These are phyloP conservation scores for Leucosticte australis DNA, from an alignment of 2,113 vertebrate species.

Conservation along the genomic window DNA sequence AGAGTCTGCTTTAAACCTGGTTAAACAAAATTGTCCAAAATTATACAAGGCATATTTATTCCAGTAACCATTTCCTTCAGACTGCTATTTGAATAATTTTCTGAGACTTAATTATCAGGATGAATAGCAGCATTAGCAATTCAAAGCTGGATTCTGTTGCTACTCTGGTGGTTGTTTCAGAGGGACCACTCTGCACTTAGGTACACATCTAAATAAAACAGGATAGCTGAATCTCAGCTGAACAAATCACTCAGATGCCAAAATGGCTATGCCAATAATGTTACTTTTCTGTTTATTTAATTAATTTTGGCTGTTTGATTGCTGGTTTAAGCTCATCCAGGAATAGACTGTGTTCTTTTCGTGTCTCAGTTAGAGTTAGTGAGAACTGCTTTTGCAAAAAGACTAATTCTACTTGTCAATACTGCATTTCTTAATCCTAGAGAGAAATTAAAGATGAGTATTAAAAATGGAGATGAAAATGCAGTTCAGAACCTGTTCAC, in stretches of 20 bases:
- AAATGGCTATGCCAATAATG: neutral
- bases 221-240: neutral
- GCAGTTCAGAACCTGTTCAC: neutral
- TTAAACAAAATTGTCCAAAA: neutral
- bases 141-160: neutral
- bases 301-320: neutral
- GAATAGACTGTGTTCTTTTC: neutral
- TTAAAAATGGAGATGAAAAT: neutral
- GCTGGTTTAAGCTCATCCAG: neutral
- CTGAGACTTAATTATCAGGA: neutral
- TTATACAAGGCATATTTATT: neutral
- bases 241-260: neutral
- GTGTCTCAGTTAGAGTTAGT: neutral
- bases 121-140: neutral
- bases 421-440: neutral
- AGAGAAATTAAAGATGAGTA: neutral
- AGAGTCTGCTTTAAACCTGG: neutral
- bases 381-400: neutral
- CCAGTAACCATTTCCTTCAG: neutral
- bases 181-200: neutral
- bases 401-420: neutral
- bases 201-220: neutral
- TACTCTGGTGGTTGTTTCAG: neutral
- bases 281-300: neutral
- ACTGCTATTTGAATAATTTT: neutral